Evolutionary conservation across 2,888 invertebrate species (phyloP), one percentile per base, ranked within the genome.

Genomic region (Hyppa rectilinea): DNA sequence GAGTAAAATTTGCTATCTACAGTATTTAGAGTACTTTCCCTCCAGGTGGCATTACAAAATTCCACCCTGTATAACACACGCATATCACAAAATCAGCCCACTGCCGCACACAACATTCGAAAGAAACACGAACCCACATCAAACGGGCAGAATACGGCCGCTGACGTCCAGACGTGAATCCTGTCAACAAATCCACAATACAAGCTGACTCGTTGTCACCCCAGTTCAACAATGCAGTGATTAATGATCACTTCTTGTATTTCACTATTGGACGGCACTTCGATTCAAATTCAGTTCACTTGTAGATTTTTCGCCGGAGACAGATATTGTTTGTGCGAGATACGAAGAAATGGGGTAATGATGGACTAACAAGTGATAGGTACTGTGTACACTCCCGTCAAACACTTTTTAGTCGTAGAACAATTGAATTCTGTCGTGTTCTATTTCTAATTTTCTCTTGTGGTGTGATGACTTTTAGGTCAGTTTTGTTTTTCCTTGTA

Each of bases 111-210:
- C 26, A 60, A 29, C 50, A 61, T 75, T 72, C 38, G 60, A 80
- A 76, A 73, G 72, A 76, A 69, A 67, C 49, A 49, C 43, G 26
- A 36, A 79, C 79, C 79, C 82, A 75, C 43, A 82, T 80, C 83
- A 80, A 72, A 38, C 63, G 7, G 26, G 40, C 73, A 88, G 91
- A 94, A 93, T 93, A 92, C 80, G 85, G 50, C 86, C 80, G 79
- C 85, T 91, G 93, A 93, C 93, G 89, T 81, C 83, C 84, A 86
- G 90, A 86, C 92, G 90, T 94, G 95, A 94, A 93, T 94, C 95
- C 94, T 93, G 95, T 94, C 95, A 94, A 92, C 93, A 91, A 94
- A 92, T 94, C 94, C 91, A 94, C 94, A 93, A 93, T 92, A 94
- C 94, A 91, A 89, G 88, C 90, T 92, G 93, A 94, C 92, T 94